Conservation (phyloP, 2,797 vertebrate genomes). For the Typhlichthys subterraneus region DNA sequence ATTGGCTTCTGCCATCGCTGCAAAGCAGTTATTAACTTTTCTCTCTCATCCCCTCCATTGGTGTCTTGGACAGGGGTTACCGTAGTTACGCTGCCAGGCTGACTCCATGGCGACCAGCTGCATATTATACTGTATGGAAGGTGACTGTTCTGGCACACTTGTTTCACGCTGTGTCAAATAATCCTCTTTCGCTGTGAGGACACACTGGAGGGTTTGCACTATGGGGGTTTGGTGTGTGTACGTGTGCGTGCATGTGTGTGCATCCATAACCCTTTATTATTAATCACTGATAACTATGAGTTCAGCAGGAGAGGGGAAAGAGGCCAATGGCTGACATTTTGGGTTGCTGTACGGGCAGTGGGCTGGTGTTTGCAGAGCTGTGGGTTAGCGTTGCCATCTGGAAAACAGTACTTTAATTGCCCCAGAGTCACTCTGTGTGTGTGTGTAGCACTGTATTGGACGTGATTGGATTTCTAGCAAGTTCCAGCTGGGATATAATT, state of each 20-base stretch:
- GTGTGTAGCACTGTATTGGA: conserved; percentile 6
- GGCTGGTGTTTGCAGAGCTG: conserved; percentile 44
- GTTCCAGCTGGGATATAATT: conserved; percentile 6
- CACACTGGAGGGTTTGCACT: conserved; percentile 12
- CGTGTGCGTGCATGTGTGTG: conserved; percentile 5
- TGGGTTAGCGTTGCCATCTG: conserved; percentile 48
- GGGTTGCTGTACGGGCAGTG: conserved; percentile 42
- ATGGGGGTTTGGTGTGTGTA: conserved; percentile 14
- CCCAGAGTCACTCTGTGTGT: conserved; percentile 18
- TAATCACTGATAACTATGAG: conserved; percentile 47
- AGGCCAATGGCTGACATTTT: conserved; percentile 61
- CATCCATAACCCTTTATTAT: conserved; percentile 53
- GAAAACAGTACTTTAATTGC: conserved; percentile 33
- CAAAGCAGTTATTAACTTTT: conserved; percentile 29
- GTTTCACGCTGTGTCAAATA: conserved; percentile 35
- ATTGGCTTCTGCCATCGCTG: conserved; percentile 9
- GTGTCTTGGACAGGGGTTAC: conserved; percentile 24
- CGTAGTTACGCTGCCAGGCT: conserved; percentile 46
- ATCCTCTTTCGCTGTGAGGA: conserved; percentile 29
- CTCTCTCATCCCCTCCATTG: conserved; percentile 31
- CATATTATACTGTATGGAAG: conserved; percentile 26
- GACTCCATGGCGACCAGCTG: conserved; percentile 52
- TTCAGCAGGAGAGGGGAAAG: conserved; percentile 39
- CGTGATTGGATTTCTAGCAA: neutral
- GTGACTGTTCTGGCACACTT: conserved; percentile 24